phyloP scores from a whole-genome alignment of 2,797 vertebrate species.

The Scomberomorus guttatus region DNA sequence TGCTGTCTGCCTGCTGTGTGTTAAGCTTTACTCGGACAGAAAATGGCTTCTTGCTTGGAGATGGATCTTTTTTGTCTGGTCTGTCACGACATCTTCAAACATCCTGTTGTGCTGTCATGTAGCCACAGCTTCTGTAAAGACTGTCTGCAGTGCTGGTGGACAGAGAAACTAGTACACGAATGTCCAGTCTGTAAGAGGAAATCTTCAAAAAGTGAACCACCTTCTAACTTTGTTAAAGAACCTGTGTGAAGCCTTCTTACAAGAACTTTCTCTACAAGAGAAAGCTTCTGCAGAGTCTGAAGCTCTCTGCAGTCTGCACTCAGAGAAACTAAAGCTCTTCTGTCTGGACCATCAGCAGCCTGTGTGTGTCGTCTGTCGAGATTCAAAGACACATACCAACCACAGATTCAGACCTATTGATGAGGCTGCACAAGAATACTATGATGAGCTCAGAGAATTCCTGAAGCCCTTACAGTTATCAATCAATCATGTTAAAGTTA shows the following conservation, averaged over 20 bases:
- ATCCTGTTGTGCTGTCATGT: constrained; percentile 48
- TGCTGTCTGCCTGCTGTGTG: too few species aligned
- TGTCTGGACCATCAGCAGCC: constrained; percentile 48
- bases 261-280: not conserved
- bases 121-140: constrained; percentile 49
- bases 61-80: constrained; percentile 18
- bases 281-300: not conserved
- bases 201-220: constrained; percentile 21
- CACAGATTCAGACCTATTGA: constrained; percentile 44
- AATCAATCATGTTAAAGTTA: not conserved
- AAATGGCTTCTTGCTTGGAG: not conserved
- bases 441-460: not conserved
- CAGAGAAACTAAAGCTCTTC: constrained; percentile 23
- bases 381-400: constrained; percentile 27
- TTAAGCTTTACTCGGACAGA: too few species aligned
- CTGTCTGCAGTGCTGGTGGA: constrained; percentile 46
- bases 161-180: not conserved
- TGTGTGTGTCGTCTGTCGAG: constrained; percentile 43
- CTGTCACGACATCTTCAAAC: constrained; percentile 30
- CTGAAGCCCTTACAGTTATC: constrained; percentile 15
- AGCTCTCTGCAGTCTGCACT: constrained; percentile 38
- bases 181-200: constrained; percentile 43
- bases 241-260: constrained; percentile 33
- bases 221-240: constrained; percentile 34
- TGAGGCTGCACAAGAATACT: constrained; percentile 32